A percentile compares a stretch with the other conserved stretches of the same genome.
phyloP scores from a whole-genome alignment of 1,140 invertebrate genomes.

The Reticulitermes speratus region DNA sequence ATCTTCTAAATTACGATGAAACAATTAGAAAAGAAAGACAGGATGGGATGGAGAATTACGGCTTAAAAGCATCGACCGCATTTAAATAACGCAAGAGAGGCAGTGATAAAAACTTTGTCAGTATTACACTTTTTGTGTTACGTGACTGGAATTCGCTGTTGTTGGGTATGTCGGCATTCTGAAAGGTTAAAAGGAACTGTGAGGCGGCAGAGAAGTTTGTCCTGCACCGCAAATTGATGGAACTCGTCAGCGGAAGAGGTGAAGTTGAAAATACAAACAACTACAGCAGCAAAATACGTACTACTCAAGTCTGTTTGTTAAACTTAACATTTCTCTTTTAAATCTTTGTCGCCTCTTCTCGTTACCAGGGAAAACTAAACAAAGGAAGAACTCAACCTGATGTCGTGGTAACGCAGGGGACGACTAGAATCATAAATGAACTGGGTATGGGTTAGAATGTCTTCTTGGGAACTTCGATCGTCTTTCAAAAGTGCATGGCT shows the following conservation, averaged over 20 bases:
- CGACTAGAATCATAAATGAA: neutral
- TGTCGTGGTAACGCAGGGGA: neutral
- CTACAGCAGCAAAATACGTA: neutral
- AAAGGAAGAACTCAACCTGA: neutral
- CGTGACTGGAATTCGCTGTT: neutral
- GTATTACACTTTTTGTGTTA: neutral
- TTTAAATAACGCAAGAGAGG: neutral
- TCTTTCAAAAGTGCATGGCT: no score
- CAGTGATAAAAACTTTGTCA: neutral
- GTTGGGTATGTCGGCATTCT: neutral
- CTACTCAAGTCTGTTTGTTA: neutral
- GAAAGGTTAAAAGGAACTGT: neutral
- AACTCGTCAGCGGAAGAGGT: neutral
- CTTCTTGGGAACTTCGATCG: no score
- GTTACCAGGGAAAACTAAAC: neutral
- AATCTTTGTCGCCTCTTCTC: neutral
- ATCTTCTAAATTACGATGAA: neutral
- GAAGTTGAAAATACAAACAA: neutral
- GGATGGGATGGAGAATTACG: neutral
- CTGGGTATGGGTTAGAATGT: no score
- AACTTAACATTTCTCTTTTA: neutral
- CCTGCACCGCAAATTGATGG: neutral
- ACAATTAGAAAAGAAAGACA: neutral
- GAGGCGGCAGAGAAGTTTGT: neutral
- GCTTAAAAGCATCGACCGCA: neutral